Evolutionary conservation across 2,888 invertebrate species (phyloP).

Genomic region (Brachyptera risi): DNA sequence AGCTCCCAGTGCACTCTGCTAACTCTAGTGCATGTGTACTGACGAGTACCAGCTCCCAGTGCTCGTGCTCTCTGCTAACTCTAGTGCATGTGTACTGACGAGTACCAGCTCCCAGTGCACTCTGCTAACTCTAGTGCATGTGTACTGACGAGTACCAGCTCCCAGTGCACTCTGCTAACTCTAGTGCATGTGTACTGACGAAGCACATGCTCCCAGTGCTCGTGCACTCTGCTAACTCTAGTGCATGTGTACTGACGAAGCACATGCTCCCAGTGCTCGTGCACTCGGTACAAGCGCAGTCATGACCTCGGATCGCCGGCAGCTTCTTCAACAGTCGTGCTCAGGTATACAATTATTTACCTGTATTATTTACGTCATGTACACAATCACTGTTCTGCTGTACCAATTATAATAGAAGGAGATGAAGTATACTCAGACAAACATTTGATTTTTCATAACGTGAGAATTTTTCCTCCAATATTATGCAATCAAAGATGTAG

Average conservation of each 20-base stretch:
- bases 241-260: conserved; percentile 7
- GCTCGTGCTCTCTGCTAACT: background rate
- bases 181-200: conserved; percentile 6
- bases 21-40: conserved; percentile 5
- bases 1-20: background rate
- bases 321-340: too few species aligned
- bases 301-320: too few species aligned
- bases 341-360: too few species aligned
- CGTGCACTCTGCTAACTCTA: background rate
- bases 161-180: background rate
- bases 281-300: too few species aligned
- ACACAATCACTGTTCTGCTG: too few species aligned
- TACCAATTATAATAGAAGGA: too few species aligned
- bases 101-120: background rate
- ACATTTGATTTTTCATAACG: too few species aligned
- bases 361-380: too few species aligned
- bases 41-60: background rate
- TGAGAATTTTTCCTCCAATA: too few species aligned
- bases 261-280: background rate
- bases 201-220: background rate
- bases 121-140: background rate
- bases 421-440: too few species aligned
- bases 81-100: conserved; percentile 6
- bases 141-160: background rate
- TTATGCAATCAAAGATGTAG: too few species aligned